Evolutionary conservation across 2,888 invertebrate species (phyloP), one percentile per base, ranked within the genome.

Genomic region (Agriopis leucophaearia): DNA sequence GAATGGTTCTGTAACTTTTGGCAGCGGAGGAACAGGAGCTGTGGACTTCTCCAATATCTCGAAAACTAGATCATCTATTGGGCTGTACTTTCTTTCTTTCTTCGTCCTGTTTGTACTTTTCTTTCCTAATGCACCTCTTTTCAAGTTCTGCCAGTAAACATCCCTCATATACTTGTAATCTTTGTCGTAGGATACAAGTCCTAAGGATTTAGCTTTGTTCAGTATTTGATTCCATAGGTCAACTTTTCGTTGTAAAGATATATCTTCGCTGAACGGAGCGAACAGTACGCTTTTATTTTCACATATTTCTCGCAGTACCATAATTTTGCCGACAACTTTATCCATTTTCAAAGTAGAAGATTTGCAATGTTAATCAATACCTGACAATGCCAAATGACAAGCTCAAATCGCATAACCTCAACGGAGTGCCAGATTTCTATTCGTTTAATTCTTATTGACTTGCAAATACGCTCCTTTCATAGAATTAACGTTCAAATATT

Each of bases 91-190:
- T 5, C 62, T 72, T 6, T 72, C 63, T 48, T 55, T 58, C 8
- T 52, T 69, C 8, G 51, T 64, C 3, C 44, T 40, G n/a, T 4
- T n/a, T 2, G 16, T 27, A n/a, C 27, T 40, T 40, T 38, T 69
- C 51, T 69, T 69, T n/a, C 64, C 47, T 10, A 73, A 16, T 7
- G 73, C 50, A 6, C 54, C 18, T 59, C 72, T 62, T 60, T 68
- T 75, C 6, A 69, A 55, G 45, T 73, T 73, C 65, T 75, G 73
- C 74, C 74, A 75, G 60, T 57, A 73, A 7, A 68, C 54, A n/a
- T 75, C 72, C 55, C 74, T 61, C 72, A 72, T 71, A 50, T 71
- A 75, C 38, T 57, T 72, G 58, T 72, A 71, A 45, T 71, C 67
- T 47, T 58, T 73, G 27, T 51, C 57, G 36, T 67, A 45, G 6